A percentile compares a stretch with the other conserved stretches of the same genome.
These are phyloP conservation scores for Enteromius mattozi DNA, from an alignment of 2,797 vertebrate species.

Conservation along the genomic window DNA sequence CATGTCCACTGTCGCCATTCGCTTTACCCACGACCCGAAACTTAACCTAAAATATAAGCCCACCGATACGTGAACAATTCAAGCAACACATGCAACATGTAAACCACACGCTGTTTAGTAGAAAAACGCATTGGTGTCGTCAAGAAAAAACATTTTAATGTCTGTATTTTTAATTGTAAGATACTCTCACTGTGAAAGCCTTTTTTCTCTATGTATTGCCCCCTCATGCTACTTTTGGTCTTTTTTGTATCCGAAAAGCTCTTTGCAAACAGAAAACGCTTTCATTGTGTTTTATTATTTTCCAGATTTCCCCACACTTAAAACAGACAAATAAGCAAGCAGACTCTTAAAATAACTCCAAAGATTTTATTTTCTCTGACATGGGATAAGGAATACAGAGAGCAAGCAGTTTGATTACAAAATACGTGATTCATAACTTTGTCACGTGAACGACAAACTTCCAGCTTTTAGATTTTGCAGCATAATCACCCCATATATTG, in stretches of 20 bases:
- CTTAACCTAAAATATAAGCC: slow-evolving; percentile 66
- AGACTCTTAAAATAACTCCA: slow-evolving; percentile 10
- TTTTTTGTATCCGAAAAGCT: background rate
- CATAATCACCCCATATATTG: background rate
- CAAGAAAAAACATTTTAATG: background rate
- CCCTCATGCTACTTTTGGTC: background rate
- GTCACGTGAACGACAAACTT: background rate
- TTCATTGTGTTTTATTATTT: background rate
- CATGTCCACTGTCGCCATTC: slow-evolving; percentile 66
- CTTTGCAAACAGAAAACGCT: background rate
- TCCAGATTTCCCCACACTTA: background rate
- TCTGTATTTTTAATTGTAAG: slow-evolving; percentile 18
- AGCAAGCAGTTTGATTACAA: background rate
- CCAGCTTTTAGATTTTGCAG: background rate
- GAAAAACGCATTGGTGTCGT: slow-evolving; percentile 52
- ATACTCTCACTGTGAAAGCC: background rate
- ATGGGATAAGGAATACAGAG: slow-evolving; percentile 23
- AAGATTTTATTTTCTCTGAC: slow-evolving; percentile 50
- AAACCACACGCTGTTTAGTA: slow-evolving; percentile 63
- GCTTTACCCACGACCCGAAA: slow-evolving; percentile 53
- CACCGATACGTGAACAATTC: slow-evolving; percentile 26
- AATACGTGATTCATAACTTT: background rate
- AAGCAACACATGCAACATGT: slow-evolving; percentile 50
- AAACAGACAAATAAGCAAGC: slow-evolving; percentile 24
- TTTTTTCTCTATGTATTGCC: background rate